Evolutionary conservation across 2,888 invertebrate species (phyloP), one percentile per base, ranked within the genome.

Genomic region (Muscina levida): DNA sequence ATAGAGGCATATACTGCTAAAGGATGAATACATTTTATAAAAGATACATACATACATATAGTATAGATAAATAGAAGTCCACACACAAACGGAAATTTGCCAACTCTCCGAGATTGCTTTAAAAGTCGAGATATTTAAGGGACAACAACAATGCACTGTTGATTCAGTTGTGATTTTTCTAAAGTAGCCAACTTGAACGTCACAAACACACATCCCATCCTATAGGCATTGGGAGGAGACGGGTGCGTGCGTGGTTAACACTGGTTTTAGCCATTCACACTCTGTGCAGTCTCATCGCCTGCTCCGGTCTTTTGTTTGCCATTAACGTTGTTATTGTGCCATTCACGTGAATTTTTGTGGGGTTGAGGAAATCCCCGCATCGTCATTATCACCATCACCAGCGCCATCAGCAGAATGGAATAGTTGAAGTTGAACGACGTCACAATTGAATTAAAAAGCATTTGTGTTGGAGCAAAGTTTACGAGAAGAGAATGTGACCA

Each of bases 391-490:
- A 22, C n/a, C 37, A 37, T 17, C 57, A 57, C 1, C 57, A 57
- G 5, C 59, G 17, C 1, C 59, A 17, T 17, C 31, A 57, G n/a
- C 37, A 10, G 31, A 19, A 8, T 59, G 37, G 11, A 17, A 17
- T 62, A 37, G 8, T 24, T 22, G 8, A 13, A 24, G 10, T 53
- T 6, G 19, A 62, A 62, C 37, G 65, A 74, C 77, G 80, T 81
- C 77, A 81, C 80, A 77, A 81, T 74, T 77, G 62, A 81, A 72
- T 81, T 77, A 62, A 68, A 74, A 71, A 73, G 67, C 22, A 73
- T 80, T 77, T 74, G 51, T 31, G 19, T 4, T 10, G 59, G 31
- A 80, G 71, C 73, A 59, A 77, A 44, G 70, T 72, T 48, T 57
- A 68, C 56, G 19, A 22, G 19, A 59, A 39, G 59, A 22, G 48